Base-by-base conservation (phyloP, 2,888 invertebrate species). In the Spodoptera exigua region DNA sequence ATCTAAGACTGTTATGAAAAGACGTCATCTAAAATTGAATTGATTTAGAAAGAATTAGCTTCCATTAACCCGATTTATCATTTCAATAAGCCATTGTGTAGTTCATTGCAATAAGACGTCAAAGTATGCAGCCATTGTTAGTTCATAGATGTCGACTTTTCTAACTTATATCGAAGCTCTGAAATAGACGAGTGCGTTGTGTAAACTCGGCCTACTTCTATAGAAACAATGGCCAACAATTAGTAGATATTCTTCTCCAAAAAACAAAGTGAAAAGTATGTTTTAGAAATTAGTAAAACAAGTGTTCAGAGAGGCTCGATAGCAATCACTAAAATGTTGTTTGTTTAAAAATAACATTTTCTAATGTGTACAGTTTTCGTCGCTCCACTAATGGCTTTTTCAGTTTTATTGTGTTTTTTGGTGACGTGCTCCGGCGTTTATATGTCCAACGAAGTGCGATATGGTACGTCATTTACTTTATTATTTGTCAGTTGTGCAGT, bases 61-160 rank as follows among this genome's bases (percentile, higher is more conserved):
- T 56, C 52, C 54, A 21, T 27, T 41, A 63, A 58, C 44, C 45
- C 13, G 53, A 70, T 77, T 79, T 83, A 86, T 86, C 87, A 82
- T 84, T 88, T 88, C 86, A 88, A 88, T 87, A 70, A 76, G 58
- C 61, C 82, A 85, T 88, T 88, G 88, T 88, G 79, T 73, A 61
- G 66, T 61, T 57, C 70, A 64, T 32, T 39, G 34, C 75, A 79
- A 81, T 65, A 79, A 74, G 77, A 66, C 69, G 68, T 56, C 58
- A 61, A 78, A 62, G 66, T 74, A 62, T 55, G 46, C 41, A 40
- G n/a, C 73, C 72, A 83, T 84, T 84, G 84, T 84, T 83, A 58
- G 58, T 57, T 44, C 62, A 61, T 56, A 51, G 21, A 54, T 48
- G 51, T n/a, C 16, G 21, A 44, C 66, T 61, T 77, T 63, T 67